A percentile compares a stretch with the other conserved stretches of the same genome.
Evolutionary conservation across 2,113 vertebrate genomes (phyloP).

Genomic region (Colius striatus): DNA sequence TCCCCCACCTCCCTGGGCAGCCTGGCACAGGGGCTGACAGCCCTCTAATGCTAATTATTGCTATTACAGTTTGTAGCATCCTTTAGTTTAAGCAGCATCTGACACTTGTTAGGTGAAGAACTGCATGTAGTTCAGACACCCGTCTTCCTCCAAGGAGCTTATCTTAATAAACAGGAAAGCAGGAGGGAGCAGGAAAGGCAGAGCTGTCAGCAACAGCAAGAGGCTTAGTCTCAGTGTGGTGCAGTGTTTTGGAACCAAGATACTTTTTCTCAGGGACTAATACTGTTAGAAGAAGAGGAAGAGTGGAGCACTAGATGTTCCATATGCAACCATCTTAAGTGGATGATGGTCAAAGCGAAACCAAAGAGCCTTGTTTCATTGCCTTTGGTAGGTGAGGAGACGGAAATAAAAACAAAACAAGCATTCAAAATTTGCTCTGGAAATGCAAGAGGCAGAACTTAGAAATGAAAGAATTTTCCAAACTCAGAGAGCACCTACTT

Average conservation of each 20-base stretch:
- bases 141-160: neutral
- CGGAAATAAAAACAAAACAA: neutral
- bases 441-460: neutral
- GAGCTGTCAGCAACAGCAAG: neutral
- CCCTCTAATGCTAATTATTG: no score
- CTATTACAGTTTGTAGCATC: accelerated
- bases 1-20: no score
- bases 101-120: neutral
- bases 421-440: neutral
- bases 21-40: no score
- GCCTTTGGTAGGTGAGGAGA: neutral
- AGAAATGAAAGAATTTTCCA: accelerated
- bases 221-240: neutral
- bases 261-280: neutral
- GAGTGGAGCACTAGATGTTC: neutral
- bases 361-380: neutral
- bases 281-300: neutral
- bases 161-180: neutral
- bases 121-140: accelerated
- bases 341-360: neutral
- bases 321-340: accelerated
- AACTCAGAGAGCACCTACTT: neutral
- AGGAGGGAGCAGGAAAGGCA: neutral
- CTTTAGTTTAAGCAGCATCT: neutral
- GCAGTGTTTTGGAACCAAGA: neutral